phyloP scores from a whole-genome alignment of 2,797 vertebrate genomes.

The Ciconia nigra region DNA sequence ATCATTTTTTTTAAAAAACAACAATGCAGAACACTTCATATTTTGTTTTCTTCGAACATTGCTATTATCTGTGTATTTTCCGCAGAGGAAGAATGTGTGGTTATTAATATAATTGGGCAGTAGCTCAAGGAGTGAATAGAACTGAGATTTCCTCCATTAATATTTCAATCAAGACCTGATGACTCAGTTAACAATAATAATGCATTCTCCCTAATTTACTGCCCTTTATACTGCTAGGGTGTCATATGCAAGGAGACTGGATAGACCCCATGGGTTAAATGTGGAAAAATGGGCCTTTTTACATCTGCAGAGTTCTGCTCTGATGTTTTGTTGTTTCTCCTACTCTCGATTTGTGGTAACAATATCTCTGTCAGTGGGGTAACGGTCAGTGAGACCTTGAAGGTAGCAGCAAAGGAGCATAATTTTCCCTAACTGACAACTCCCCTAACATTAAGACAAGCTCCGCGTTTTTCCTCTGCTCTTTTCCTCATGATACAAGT shows the following conservation, averaged over 20 bases:
- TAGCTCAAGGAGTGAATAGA: background rate
- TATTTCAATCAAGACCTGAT: background rate
- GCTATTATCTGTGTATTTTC: constrained; percentile 2
- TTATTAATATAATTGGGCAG: background rate
- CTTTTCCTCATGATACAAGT: background rate
- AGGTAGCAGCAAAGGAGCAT: background rate
- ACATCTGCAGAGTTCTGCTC: background rate
- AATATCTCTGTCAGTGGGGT: background rate
- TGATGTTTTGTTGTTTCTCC: background rate
- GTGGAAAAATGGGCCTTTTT: background rate
- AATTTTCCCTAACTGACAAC: background rate
- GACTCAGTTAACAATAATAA: background rate
- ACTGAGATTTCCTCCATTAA: background rate
- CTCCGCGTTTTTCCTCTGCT: background rate
- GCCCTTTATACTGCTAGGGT: background rate
- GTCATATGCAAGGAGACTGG: background rate
- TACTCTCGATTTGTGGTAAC: background rate
- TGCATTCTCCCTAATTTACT: background rate
- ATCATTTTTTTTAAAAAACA: background rate
- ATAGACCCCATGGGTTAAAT: background rate
- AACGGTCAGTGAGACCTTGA: background rate
- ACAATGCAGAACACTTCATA: background rate
- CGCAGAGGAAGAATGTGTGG: background rate
- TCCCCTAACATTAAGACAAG: background rate
- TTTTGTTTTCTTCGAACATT: background rate